A percentile compares a stretch with the other conserved stretches of the same genome.
These are phyloP conservation scores for Pollicipes pollicipes DNA, from an alignment of 1,140 invertebrate genomes.

Conservation along the genomic window DNA sequence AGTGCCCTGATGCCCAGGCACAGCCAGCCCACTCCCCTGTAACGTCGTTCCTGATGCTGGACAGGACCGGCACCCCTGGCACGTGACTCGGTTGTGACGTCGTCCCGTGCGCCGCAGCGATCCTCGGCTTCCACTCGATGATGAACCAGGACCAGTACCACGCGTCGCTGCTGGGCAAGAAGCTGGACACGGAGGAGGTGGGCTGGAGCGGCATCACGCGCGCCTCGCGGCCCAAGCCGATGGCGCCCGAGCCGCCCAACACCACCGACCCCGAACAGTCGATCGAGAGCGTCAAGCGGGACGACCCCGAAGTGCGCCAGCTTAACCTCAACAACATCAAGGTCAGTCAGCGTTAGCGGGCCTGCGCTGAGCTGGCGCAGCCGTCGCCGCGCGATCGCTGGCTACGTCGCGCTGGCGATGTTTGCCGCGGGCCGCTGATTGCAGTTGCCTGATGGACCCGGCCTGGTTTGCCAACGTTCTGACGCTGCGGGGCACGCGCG, in stretches of 20 bases:
- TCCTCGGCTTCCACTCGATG: conserved; percentile 97
- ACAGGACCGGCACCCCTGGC: too few species aligned
- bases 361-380: too few species aligned
- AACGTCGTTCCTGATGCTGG: too few species aligned
- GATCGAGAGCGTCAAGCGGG: conserved; percentile 66
- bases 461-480: too few species aligned
- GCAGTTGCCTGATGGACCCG: too few species aligned
- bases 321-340: conserved; percentile 97
- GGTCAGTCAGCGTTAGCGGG: conserved; percentile 37
- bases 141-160: conserved; percentile 99
- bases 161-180: conserved; percentile 80
- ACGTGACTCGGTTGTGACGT: too few species aligned
- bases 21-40: too few species aligned
- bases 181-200: conserved; percentile 47
- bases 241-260: conserved; percentile 82
- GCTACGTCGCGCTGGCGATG: too few species aligned
- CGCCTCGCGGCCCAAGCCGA: conserved; percentile 74
- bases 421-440: too few species aligned
- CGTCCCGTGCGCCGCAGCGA: conserved; percentile 43
- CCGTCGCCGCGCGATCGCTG: too few species aligned
- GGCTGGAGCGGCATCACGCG: conserved; percentile 89
- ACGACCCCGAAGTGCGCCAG: conserved; percentile 69
- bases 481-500: too few species aligned
- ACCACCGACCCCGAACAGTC: conserved; percentile 79
- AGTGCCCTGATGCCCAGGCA: too few species aligned